phyloP scores from a whole-genome alignment of 2,113 vertebrate genomes.

The Sylvietta virens region DNA sequence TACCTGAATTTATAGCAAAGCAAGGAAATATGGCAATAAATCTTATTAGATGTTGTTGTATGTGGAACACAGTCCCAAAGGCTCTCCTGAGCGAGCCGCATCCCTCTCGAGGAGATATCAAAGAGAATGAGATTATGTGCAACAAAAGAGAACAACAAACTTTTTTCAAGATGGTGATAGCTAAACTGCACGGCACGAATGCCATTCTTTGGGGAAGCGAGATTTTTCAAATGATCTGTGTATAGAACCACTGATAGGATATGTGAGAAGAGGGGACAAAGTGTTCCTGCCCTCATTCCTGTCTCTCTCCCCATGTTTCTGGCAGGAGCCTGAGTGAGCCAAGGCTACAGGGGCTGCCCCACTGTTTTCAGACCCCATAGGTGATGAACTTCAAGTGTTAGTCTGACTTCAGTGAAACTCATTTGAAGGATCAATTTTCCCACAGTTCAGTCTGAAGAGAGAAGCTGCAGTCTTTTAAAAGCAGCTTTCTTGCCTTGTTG shows the following conservation, averaged over 20 bases:
- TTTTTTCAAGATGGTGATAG: background rate
- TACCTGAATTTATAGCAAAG: background rate
- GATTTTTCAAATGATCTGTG: background rate
- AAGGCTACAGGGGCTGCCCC: background rate
- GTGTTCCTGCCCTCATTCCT: background rate
- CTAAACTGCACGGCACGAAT: background rate
- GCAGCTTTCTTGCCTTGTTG: background rate
- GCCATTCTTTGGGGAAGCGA: background rate
- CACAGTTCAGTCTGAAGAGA: background rate
- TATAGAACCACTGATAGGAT: background rate
- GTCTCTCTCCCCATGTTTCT: background rate
- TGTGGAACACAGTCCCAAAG: background rate
- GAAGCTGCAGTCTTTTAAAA: background rate
- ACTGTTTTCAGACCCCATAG: background rate
- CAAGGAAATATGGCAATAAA: constrained; percentile 29
- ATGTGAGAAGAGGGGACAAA: background rate
- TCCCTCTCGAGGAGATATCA: background rate
- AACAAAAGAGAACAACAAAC: background rate
- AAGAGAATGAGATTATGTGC: background rate
- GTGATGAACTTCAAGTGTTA: background rate
- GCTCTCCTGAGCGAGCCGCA: background rate
- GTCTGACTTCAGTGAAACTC: background rate
- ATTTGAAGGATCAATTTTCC: background rate
- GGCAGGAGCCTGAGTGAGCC: background rate
- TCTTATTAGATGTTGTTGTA: background rate